Conservation (phyloP, 2,888 invertebrate species). For the Drosophila kuntzei region DNA sequence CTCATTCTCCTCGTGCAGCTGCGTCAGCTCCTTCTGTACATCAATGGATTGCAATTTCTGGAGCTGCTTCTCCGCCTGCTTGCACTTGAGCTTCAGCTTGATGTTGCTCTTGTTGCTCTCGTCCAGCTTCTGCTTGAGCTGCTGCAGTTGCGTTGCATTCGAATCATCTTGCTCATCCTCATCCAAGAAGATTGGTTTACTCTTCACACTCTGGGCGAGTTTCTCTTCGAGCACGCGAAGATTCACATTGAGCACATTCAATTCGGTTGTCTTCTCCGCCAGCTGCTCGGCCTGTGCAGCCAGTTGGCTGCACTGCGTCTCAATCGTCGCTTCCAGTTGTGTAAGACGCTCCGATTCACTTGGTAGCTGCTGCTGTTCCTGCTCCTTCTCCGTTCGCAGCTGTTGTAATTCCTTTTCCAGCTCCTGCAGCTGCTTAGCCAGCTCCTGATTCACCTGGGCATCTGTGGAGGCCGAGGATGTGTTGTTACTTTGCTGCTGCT, state of each 20-base stretch:
- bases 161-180: conserved; percentile 61
- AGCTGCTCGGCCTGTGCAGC: conserved; percentile 87
- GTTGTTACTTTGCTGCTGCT: conserved; percentile 1
- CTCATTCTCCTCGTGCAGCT: conserved; percentile 88
- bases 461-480: conserved; percentile 50
- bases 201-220: conserved; percentile 74
- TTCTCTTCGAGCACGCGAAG: conserved; percentile 84
- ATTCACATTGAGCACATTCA: conserved; percentile 86
- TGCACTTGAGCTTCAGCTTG: conserved; percentile 87
- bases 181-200: conserved; percentile 81
- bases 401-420: conserved; percentile 54
- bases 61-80: conserved; percentile 91
- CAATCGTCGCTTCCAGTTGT: conserved; percentile 86
- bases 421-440: conserved; percentile 82
- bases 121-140: conserved; percentile 90
- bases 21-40: conserved; percentile 89
- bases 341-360: conserved; percentile 83
- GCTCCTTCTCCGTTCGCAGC: conserved; percentile 6
- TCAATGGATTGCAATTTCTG: conserved; percentile 89
- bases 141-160: conserved; percentile 79
- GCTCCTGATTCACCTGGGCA: conserved; percentile 74
- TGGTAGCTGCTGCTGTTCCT: conserved; percentile 20
- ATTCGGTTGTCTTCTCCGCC: conserved; percentile 87
- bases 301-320: conserved; percentile 86
- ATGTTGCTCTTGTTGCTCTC: conserved; percentile 88